Base-by-base conservation (phyloP, 2,797 vertebrate species). In the Scyliorhinus canicula region DNA sequence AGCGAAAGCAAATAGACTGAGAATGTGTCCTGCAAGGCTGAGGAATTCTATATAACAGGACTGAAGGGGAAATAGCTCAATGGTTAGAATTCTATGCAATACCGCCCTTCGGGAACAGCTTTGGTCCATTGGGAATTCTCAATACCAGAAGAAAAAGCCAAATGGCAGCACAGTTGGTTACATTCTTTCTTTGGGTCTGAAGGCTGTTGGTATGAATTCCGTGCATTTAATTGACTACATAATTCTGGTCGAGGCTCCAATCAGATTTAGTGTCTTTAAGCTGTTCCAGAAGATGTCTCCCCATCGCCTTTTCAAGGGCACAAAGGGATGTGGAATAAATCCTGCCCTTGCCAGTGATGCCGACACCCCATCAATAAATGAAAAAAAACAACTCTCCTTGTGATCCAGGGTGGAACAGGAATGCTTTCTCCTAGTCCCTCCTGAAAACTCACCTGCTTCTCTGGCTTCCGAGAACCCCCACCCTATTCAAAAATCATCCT, bases 81-180 rank as follows among this genome's bases (percentile, higher is more conserved):
- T 16, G 11, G 31, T 57, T 88, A 35, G 28, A 88, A 88, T 16
- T 88, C 52, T 88, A 35, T 88, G 52, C 3, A 88, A n/a, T 57
- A 28, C 4, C 52, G n/a, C 31, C 35, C 47, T 55, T 5, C 28
- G 50, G 50, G 50, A 86, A 86, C 84, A 26, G 84, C 50, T 55
- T 86, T 55, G 26, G 31, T 86, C 84, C 84, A 47, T 86, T 55
- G 85, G 85, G 85, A 57, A 88, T 88, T 88, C 28, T 35, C 11
- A 57, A 88, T 24, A 88, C 52, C 52, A 88, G 85, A 57, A 55
- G 50, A 1, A 31, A 88, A n/a, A 88, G 52, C 85, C 85, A 88
- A 88, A 88, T 57, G 85, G 55, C 85, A 88, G 85, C 85, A 85
- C 82, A 85, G 82, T 28, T 85, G 47, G 82, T 85, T 52, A 47